A percentile compares a stretch with the other conserved stretches of the same genome.
Conservation (phyloP, 92 coral and sea anemone species). For the Palythoa heliodiscus region DNA sequence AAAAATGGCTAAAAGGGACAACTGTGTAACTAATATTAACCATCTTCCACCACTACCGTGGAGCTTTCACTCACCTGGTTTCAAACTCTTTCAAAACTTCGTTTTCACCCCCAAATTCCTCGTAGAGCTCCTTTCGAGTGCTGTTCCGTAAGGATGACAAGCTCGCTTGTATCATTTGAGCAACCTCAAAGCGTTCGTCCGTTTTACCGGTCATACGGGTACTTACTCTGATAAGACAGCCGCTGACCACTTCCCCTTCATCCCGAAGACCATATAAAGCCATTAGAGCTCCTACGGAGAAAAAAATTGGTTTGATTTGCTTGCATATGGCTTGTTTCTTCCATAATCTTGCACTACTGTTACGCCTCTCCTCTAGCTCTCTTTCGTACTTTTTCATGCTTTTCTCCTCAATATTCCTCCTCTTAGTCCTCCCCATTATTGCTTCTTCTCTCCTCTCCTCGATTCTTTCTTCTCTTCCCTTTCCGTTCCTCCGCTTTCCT, state of each 20-base stretch:
- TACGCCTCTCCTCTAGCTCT: neutral
- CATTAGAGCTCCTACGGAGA: constrained; percentile 66
- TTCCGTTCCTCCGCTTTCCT: too few relatives aligned
- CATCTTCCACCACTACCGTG: neutral
- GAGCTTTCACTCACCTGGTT: constrained; percentile 17
- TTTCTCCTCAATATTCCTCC: too few relatives aligned
- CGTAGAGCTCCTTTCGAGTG: constrained; percentile 71
- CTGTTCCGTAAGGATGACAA: constrained; percentile 72
- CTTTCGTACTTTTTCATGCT: too few relatives aligned
- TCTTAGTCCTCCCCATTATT: too few relatives aligned
- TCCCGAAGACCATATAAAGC: constrained; percentile 82
- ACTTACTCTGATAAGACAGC: constrained; percentile 78
- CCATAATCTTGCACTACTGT: neutral
- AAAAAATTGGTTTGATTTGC: neutral
- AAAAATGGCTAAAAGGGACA: neutral
- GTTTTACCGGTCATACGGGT: constrained; percentile 84
- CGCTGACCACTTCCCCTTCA: constrained; percentile 92
- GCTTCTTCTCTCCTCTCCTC: too few relatives aligned
- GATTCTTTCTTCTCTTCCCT: too few relatives aligned
- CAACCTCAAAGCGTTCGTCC: constrained; percentile 83
- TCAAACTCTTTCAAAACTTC: constrained; percentile 66
- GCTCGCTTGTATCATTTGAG: constrained; percentile 87
- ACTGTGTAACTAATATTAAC: neutral
- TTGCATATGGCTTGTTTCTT: neutral
- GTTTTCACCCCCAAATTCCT: constrained; percentile 81